A percentile compares a stretch with the other conserved stretches of the same genome.
Conservation (phyloP, 2,888 invertebrate genomes). For the Drosophila buzzatii region DNA sequence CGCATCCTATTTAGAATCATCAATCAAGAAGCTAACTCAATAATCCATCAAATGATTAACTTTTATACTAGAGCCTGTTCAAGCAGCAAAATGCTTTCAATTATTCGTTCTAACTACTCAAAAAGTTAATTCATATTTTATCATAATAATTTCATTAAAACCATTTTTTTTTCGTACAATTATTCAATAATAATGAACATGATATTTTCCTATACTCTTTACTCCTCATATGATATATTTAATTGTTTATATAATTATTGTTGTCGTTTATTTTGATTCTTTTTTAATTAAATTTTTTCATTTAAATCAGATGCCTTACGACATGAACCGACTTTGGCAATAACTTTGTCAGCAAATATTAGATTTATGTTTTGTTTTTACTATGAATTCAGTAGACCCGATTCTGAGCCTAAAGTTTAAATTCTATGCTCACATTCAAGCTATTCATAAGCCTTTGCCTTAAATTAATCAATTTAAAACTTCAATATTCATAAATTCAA, state of each 20-base stretch:
- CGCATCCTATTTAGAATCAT: background rate
- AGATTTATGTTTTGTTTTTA: constrained; percentile 13
- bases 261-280: constrained; percentile 35
- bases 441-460: background rate
- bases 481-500: background rate
- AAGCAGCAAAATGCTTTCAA: constrained; percentile 14
- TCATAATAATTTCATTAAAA: constrained; percentile 5
- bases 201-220: constrained; percentile 16
- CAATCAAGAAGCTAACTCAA: background rate
- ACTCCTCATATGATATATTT: constrained; percentile 29
- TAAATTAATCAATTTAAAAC: background rate
- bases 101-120: constrained; percentile 6
- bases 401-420: background rate
- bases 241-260: constrained; percentile 25
- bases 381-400: background rate
- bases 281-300: constrained; percentile 2
- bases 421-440: background rate
- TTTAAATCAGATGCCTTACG: constrained; percentile 9
- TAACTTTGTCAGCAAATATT: constrained; percentile 29
- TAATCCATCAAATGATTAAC: too few relatives aligned
- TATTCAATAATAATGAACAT: constrained; percentile 37
- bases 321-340: constrained; percentile 7
- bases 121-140: constrained; percentile 21
- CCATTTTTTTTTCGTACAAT: constrained; percentile 9
- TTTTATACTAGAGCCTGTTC: background rate